phyloP scores from a whole-genome alignment of 2,113 vertebrate species.

The Burhinus oedicnemus region DNA sequence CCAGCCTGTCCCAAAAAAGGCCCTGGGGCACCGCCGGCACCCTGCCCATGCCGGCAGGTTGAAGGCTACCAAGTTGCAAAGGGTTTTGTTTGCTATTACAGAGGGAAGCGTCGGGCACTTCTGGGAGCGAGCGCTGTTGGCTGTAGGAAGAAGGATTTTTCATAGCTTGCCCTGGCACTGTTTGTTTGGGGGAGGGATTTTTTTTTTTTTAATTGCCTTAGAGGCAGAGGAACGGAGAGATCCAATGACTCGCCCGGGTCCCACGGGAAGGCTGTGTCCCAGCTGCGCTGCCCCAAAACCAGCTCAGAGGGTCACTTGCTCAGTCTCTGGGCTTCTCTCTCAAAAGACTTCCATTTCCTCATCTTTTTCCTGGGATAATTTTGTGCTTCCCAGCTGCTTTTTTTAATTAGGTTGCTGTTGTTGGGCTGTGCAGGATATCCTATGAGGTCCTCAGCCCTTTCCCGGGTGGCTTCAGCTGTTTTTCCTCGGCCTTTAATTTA shows the following conservation, averaged over 20 bases:
- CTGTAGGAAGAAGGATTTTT: not conserved
- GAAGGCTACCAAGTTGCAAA: not conserved
- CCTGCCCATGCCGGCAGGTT: fast-evolving
- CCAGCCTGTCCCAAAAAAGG: fast-evolving
- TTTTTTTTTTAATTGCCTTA: not conserved
- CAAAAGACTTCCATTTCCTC: not conserved
- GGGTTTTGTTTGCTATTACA: not conserved
- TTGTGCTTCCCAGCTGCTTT: not conserved
- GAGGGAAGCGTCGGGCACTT: not conserved
- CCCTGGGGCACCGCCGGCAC: fast-evolving
- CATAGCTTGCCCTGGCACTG: not conserved
- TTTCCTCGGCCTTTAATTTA: constrained; percentile 11
- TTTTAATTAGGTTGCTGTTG: not conserved
- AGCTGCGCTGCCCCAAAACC: not conserved
- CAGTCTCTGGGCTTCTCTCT: not conserved
- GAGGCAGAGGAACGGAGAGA: not conserved
- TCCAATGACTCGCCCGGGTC: not conserved
- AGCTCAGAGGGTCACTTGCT: not conserved
- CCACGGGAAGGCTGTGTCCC: not conserved
- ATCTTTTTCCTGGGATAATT: not conserved
- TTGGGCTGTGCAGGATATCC: not conserved
- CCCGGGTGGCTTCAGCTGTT: not conserved
- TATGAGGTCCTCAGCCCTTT: not conserved
- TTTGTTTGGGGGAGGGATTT: not conserved
- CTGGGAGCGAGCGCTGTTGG: not conserved